Evolutionary conservation across 2,888 invertebrate species (phyloP).

Genomic region (Bombylius major): DNA sequence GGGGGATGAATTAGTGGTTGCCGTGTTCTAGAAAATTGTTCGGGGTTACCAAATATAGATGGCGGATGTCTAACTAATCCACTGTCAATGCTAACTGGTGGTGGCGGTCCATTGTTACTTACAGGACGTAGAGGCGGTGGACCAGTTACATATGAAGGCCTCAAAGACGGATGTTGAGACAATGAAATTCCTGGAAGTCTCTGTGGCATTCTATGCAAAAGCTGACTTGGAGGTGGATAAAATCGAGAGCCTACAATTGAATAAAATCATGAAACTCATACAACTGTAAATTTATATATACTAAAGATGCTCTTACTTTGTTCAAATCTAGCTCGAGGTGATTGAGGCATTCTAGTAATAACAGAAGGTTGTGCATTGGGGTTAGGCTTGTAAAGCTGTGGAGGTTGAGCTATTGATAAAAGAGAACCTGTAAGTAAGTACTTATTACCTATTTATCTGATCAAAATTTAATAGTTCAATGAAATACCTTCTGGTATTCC

Average conservation of each 20-base stretch:
- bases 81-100: not conserved
- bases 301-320: slow-evolving; percentile 17
- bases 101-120: not conserved
- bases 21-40: slow-evolving; percentile 1
- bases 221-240: slow-evolving; percentile 12
- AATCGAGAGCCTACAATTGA: slow-evolving; percentile 8
- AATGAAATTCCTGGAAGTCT: slow-evolving; percentile 3
- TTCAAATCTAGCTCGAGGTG: slow-evolving; percentile 18
- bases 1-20: slow-evolving; percentile 19
- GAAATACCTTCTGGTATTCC: not conserved
- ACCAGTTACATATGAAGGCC: slow-evolving; percentile 28
- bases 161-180: slow-evolving; percentile 20
- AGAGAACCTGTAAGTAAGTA: slow-evolving; percentile 13
- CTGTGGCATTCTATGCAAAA: slow-evolving; percentile 5
- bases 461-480: not conserved
- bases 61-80: slow-evolving; percentile 3
- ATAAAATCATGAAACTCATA: not conserved
- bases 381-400: slow-evolving; percentile 40
- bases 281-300: not conserved
- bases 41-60: slow-evolving; percentile 1
- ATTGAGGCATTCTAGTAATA: slow-evolving; percentile 48
- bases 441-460: no score
- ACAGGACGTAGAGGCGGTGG: slow-evolving; percentile 25
- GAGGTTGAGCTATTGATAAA: slow-evolving; percentile 37
- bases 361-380: slow-evolving; percentile 40